Base-by-base conservation (phyloP, 2,888 invertebrate species). In the Lepidocyrtinus sp. region DNA sequence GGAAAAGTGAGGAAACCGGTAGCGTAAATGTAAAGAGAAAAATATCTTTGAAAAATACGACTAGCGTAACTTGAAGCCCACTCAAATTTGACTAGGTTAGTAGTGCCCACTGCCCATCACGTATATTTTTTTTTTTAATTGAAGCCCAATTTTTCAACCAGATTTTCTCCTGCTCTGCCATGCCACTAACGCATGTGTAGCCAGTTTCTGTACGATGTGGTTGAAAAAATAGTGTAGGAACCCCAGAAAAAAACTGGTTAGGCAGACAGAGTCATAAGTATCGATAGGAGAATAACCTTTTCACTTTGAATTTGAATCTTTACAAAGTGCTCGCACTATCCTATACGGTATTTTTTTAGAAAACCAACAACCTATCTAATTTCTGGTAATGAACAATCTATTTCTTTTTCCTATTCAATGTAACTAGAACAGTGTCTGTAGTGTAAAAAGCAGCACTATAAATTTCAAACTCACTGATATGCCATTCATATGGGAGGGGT, bases 1-100 rank as follows among this genome's bases (percentile, higher is more conserved):
- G 75, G 75, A 81, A 81, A 81, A 81, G 75, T 72, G 75, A 72
- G 67, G 70, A 80, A 81, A 81, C 81, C 81, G 81, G 81, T 81
- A 81, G 79, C 79, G 36, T 74, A 79, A 55, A 17, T 1, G 26
- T 22, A n/a, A n/a, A n/a, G n/a, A n/a, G n/a, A 63, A 63, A 63
- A 63, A 25, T 25, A 78, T 64, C 22, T 36, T 36, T 50, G 12
- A 50, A n/a, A n/a, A n/a, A n/a, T n/a, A n/a, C n/a, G n/a, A n/a
- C n/a, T n/a, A n/a, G n/a, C n/a, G n/a, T n/a, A n/a, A n/a, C n/a
- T n/a, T n/a, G n/a, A n/a, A n/a, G n/a, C n/a, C n/a, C n/a, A n/a
- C n/a, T n/a, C n/a, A n/a, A n/a, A n/a, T n/a, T n/a, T n/a, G n/a
- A n/a, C n/a, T 50, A 50, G 50, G 50, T 50, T 50, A 50, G n/a